Evolutionary conservation across 1,140 invertebrate genomes (phyloP), one percentile per base, ranked within the genome.

Genomic region (Triops longicaudatus): DNA sequence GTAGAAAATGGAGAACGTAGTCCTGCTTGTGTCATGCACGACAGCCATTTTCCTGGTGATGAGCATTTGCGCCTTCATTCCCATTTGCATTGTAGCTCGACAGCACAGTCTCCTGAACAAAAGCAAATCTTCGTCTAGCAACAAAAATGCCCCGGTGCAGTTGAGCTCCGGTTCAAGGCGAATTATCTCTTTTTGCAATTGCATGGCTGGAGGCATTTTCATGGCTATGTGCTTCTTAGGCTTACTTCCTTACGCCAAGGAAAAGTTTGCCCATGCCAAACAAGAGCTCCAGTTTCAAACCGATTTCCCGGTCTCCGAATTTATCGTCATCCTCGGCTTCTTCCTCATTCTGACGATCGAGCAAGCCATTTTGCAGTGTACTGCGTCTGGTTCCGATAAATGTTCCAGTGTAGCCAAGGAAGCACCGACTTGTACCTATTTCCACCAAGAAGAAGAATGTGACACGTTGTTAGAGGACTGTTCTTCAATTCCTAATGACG

Each of bases 151-250:
- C 17, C 22, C 31, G 17, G 28, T 27, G 26, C 63, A 79, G 22
- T 44, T 79, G 10, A 79, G 77, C 28, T 27, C 31, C 14, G 63
- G 22, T 37, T 31, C 74, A 17, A 10, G 26, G n/a, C 76, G 80
- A 10, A 75, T 81, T 17, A 79, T 84, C 3, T 81, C 81, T 37
- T 80, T 80, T 77, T 81, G 81, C 73, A 85, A 84, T 78, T 85
- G 84, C 77, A 78, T 83, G 41, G 80, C 83, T 28, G 82, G 80
- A 73, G 84, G 84, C n/a, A 82, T 85, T 7, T 85, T 85, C 78
- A 78, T 85, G 11, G 82, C 81, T 9, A 83, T 84, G 76, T 85
- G 84, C 78, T 84, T 85, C 74, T 77, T 85, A 1, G 81, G 81
- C 26, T 78, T 85, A 10, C 76, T 85, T 22, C 84, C 84, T 1